Percentiles rank a stretch among this genome's conserved stretches.
Conservation (phyloP, 1,140 invertebrate genomes). For the Rhopalosiphum padi region DNA sequence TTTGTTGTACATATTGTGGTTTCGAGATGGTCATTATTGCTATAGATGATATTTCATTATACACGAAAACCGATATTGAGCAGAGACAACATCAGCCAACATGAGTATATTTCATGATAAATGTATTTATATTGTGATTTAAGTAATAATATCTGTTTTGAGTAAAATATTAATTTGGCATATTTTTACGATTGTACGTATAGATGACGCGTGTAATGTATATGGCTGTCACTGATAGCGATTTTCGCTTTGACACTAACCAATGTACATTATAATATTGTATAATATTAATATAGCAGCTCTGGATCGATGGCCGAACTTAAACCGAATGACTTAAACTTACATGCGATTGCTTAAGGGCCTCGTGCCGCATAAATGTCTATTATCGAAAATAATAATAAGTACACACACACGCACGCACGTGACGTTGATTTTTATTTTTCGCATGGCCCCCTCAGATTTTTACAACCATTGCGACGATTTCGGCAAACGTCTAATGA, state of each 20-base stretch:
- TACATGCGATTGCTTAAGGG: neutral
- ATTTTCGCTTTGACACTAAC: too few relatives aligned
- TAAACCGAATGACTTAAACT: neutral
- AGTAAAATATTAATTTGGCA: neutral
- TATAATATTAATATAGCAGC: neutral
- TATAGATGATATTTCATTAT: too few relatives aligned
- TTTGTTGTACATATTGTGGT: too few relatives aligned
- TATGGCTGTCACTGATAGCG: too few relatives aligned
- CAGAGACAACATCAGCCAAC: too few relatives aligned
- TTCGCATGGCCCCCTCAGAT: neutral
- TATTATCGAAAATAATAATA: neutral
- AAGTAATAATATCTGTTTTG: neutral
- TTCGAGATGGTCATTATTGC: too few relatives aligned
- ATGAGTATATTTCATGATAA: too few relatives aligned
- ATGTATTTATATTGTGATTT: too few relatives aligned
- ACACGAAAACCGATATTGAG: too few relatives aligned
- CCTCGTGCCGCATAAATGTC: neutral
- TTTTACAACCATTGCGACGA: slow-evolving; percentile 19
- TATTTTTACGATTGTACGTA: neutral
- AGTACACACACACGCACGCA: neutral
- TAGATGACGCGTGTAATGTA: neutral
- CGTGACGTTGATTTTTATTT: neutral
- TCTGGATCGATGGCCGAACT: neutral
- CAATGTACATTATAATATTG: neutral
- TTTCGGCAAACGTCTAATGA: slow-evolving; percentile 44